Evolutionary conservation across 2,888 invertebrate species (phyloP), one percentile per base, ranked within the genome.

Genomic region (Lithophane socia): DNA sequence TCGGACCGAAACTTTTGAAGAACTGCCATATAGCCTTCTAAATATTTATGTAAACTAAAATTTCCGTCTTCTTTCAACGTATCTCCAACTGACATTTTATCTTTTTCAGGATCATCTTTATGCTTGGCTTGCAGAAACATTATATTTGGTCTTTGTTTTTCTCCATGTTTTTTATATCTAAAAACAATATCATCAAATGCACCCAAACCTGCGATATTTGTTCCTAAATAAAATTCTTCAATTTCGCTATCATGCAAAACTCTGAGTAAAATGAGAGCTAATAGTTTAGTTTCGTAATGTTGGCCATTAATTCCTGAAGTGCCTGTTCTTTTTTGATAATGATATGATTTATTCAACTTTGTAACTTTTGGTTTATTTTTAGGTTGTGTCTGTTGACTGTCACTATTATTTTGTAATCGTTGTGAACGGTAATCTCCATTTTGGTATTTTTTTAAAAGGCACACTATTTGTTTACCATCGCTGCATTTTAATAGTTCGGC

Each of bases 101-200:
- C 77, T 61, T 75, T 75, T 21, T 47, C 49, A 0, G 81, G 79
- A 66, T 83, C 64, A n/a, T 77, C 78, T 77, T 47, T 84, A 52
- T 86, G 86, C 60, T 88, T 88, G 21, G 85, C 83, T 85, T 88
- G 88, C 63, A 88, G 54, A 42, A 87, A 87, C 24, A 87, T 21
- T 18, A 85, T 68, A 58, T 70, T 82, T 0, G 80, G 37, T 60
- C 66, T 70, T 47, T 65, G n/a, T 21, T 64, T 12, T 13, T 64
- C 13, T 16, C 63, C 65, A 13, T 70, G 75, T 54, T 67, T 78
- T 47, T 77, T 73, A 67, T 86, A 88, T 68, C 70, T 87, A 21
- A 88, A 83, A 61, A 80, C 72, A 58, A 88, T 82, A 72, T 88
- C 88, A 74, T 88, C 88, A 52, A 88, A 84, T 49, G 85, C 87